Evolutionary conservation across 2,797 vertebrate genomes (phyloP).

Genomic region (Falco biarmicus): DNA sequence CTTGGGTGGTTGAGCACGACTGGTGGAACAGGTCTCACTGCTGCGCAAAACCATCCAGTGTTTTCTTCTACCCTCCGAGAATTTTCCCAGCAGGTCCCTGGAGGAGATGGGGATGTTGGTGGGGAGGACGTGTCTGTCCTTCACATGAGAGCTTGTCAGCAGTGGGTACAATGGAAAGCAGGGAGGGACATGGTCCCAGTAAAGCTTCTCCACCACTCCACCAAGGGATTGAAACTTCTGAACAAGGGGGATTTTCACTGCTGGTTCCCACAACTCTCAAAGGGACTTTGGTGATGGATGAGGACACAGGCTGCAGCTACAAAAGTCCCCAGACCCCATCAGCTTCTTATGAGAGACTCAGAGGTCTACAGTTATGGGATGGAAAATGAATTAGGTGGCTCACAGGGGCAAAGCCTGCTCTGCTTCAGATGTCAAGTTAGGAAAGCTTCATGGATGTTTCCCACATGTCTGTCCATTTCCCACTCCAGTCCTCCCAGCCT

Average conservation of each 20-base stretch:
- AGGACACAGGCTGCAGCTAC: background rate
- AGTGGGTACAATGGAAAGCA: background rate
- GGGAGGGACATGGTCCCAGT: background rate
- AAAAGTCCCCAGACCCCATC: background rate
- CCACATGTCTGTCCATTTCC: background rate
- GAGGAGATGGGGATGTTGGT: background rate
- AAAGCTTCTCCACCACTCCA: background rate
- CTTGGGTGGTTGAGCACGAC: background rate
- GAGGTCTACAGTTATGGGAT: background rate
- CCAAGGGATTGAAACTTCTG: background rate
- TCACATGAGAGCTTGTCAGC: background rate
- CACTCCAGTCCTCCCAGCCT: background rate
- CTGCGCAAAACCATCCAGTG: background rate
- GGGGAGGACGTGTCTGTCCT: background rate
- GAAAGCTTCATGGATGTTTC: background rate
- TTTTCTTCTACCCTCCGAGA: background rate
- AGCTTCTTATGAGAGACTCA: background rate
- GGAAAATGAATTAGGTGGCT: background rate
- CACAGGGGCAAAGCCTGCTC: background rate
- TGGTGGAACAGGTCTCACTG: background rate
- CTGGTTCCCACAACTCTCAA: background rate
- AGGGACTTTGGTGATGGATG: background rate
- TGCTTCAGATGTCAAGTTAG: background rate
- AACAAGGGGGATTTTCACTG: background rate
- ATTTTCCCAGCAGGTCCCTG: background rate